Base-by-base conservation (phyloP, 2,113 vertebrate species). In the Notiomystis cincta region DNA sequence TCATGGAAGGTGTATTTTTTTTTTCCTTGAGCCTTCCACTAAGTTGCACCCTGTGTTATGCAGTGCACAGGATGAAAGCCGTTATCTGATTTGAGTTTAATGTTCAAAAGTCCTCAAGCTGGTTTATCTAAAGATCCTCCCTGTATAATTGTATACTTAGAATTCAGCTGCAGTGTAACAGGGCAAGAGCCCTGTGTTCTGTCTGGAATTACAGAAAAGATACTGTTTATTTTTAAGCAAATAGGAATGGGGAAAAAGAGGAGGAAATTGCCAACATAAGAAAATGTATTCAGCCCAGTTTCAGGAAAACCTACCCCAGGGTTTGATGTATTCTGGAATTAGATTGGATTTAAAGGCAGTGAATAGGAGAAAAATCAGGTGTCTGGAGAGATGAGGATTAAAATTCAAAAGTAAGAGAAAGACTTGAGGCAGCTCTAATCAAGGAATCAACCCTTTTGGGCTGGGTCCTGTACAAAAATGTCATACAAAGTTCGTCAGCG, bases 41-140 rank as follows among this genome's bases (percentile, higher is more conserved):
- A 96, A 97, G 76, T 64, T 92, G 91, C 86, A 88, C 83, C 81
- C 96, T 93, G 87, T 82, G 87, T 90, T 84, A 96, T 89, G 87
- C 95, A 87, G 91, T 90, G 90, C 91, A 85, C 87, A 96, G 97
- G 96, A 98, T 93, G 96, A 97, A 98, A 97, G 92, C 95, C 8
- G 78, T 96, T 98, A 97, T 97, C 95, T 97, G 97, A 98, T 97
- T 97, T 93, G 95, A 97, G 95, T 96, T 97, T 98, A 97, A 96
- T 95, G 97, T 97, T 98, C 82, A 91, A 89, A 98, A 97, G 96
- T 98, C 96, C 93, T 98, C 96, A 97, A 98, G 96, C 97, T 96
- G 95, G 94, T 96, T 96, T 97, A 96, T 98, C 97, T 97, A 93
- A 98, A 98, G 97, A 97, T 97, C 87, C 96, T 96, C 72, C 90